These are phyloP conservation scores for Austrolebias charrua DNA, from an alignment of 2,797 vertebrate species.

Conservation along the genomic window DNA sequence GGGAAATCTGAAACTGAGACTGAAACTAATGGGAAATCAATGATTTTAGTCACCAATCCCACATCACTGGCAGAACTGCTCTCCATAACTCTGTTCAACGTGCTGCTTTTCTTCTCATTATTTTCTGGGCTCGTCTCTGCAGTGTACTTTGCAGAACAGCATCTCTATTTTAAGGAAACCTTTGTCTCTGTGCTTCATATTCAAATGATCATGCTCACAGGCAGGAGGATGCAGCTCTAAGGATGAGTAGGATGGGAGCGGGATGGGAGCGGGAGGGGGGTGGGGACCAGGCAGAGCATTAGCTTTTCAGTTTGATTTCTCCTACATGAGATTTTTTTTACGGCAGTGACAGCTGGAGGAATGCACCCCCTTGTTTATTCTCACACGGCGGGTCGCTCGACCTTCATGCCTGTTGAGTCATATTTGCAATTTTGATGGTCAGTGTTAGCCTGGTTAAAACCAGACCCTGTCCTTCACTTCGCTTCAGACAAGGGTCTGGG, in stretches of 20 bases:
- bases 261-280: constrained; percentile 7
- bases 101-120: constrained; percentile 12
- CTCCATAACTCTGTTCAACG: constrained; percentile 29
- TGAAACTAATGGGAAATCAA: constrained; percentile 67
- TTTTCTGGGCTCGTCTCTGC: constrained; percentile 26
- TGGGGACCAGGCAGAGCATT: constrained; percentile 20
- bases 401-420: constrained; percentile 36
- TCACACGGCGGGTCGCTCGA: constrained; percentile 56
- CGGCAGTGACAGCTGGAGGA: constrained; percentile 74
- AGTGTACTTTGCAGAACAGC: constrained; percentile 49
- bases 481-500: too few relatives aligned
- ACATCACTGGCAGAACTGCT: constrained; percentile 55
- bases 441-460: too few relatives aligned
- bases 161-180: constrained; percentile 62
- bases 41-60: constrained; percentile 54
- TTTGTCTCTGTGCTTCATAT: constrained; percentile 59
- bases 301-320: constrained; percentile 65
- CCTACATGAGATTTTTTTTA: constrained; percentile 57
- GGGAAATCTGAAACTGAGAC: too few relatives aligned
- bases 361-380: constrained; percentile 58
- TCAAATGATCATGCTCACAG: constrained; percentile 54
- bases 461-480: too few relatives aligned
- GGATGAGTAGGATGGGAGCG: constrained; percentile 27
- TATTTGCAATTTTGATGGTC: constrained; percentile 46
- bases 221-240: constrained; percentile 34